Evolutionary conservation across 2,113 vertebrate genomes (phyloP), one percentile per base, ranked within the genome.

Genomic region (Mastomys natalensis): DNA sequence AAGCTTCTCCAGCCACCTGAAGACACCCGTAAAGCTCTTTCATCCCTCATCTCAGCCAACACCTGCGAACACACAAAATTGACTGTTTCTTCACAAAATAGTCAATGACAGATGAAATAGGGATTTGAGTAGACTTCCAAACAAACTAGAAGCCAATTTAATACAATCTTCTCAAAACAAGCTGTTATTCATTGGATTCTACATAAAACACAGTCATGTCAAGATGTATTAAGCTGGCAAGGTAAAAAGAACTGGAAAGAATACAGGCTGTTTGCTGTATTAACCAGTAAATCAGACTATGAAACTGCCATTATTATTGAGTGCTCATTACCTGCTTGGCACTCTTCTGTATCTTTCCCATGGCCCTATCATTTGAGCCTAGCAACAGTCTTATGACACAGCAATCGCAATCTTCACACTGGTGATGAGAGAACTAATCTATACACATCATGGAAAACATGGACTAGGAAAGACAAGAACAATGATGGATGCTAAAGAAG

Each of bases 51-150:
- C 55, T 70, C 77, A 68, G 2, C 24, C 72, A 15, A 80, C 60
- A 82, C 53, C 80, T 60, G 45, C 64, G 74, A 93, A 91, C 5
- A 31, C 4, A 70, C 1, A 80, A 78, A 95, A 92, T n/a, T 70
- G 73, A 66, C 84, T 77, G 74, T 10, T 80, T 96, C 95, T 85
- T 77, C 70, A 81, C 76, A 64, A 81, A 90, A 96, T 58, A 82
- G 77, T 78, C 90, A 85, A 45, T 73, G 53, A 82, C 21, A 89
- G 51, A 64, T 94, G 45, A 89, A 89, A 91, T 34, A 85, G 37
- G 15, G 7, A 22, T 48, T 76, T 90, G 64, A 89, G 7, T 31
- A 81, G 58, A 53, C 80, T 85, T 93, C 91, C 58, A 93, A 85
- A 92, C 51, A 86, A 93, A 96, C 84, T 29, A 68, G 55, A 88